Evolutionary conservation across 1,140 invertebrate species (phyloP).

Genomic region (Pseudachorutes palmiensis): DNA sequence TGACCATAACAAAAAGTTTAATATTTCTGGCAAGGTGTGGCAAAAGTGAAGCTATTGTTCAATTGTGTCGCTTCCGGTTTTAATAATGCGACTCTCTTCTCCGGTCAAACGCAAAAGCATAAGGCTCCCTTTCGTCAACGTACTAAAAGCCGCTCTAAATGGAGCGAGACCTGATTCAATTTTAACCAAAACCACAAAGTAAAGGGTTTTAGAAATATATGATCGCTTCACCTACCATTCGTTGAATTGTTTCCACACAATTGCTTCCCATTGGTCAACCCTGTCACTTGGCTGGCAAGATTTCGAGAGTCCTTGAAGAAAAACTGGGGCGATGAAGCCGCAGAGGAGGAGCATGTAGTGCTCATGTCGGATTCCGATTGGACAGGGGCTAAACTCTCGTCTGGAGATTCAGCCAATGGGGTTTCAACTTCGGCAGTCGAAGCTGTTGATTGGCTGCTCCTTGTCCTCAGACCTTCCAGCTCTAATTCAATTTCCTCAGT

Average conservation of each 20-base stretch:
- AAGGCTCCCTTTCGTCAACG: too few relatives aligned
- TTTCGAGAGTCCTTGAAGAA: background rate
- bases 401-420: background rate
- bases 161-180: background rate
- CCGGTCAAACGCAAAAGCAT: background rate
- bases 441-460: background rate
- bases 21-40: slow-evolving; percentile 6
- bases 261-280: background rate
- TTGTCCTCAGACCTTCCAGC: background rate
- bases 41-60: background rate
- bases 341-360: background rate
- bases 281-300: background rate
- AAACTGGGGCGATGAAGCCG: background rate
- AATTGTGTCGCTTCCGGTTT: slow-evolving; percentile 8
- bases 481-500: slow-evolving; percentile 1
- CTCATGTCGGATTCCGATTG: slow-evolving; percentile 3
- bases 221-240: too few relatives aligned
- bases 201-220: too few relatives aligned
- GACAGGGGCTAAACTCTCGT: background rate
- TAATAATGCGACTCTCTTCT: background rate
- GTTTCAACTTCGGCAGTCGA: background rate
- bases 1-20: background rate
- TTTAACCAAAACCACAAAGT: too few relatives aligned
- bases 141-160: too few relatives aligned
- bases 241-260: too few relatives aligned